Evolutionary conservation across 2,113 vertebrate genomes (phyloP), one percentile per base, ranked within the genome.

Genomic region (Gallinago undulata): DNA sequence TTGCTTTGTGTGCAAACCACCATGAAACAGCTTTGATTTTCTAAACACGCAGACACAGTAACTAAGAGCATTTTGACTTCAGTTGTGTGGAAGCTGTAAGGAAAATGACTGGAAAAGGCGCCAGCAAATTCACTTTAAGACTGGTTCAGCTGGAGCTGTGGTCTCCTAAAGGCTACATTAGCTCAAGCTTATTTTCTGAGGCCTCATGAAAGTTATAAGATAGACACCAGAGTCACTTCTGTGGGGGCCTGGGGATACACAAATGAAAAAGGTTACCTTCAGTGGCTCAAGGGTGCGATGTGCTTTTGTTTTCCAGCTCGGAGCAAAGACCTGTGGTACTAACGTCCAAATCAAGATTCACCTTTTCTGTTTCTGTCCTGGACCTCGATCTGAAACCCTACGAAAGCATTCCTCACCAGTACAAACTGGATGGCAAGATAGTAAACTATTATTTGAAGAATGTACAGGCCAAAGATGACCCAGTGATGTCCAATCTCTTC

Each of bases 301-400:
- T 2, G 75, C 84, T 89, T 97, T 96, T 88, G 56, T 76, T 95
- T 97, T 97, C 39, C 97, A 98, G 98, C 96, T 97, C 97, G 69
- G 98, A 98, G 68, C 97, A 98, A 64, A 98, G 97, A 96, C 97
- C 97, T 72, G 89, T 98, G 56, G 96, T 99, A 88, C 98, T 97
- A 56, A 95, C 98, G 2, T 98, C 98, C 9, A 98, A 98, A 82
- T 98, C 98, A 56, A 97, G 98, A 53, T 98, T 99, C 88, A 98
- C 98, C 41, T 99, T 98, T 95, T 99, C 98, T 0, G 98, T 99
- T 84, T 99, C 99, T 86, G 99, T 99, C 96, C 95, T 99, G 97
- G 99, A 99, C 90, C 97, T 99, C 17, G 99, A 99, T 94, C 99
- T 99, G 10, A 99, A 99, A 91, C 99, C 99, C 2, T 99, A 99